Percentiles rank a stretch among this genome's conserved stretches.
These are phyloP conservation scores for Hyperopisus bebe DNA, from an alignment of 2,113 vertebrate genomes.

Conservation along the genomic window DNA sequence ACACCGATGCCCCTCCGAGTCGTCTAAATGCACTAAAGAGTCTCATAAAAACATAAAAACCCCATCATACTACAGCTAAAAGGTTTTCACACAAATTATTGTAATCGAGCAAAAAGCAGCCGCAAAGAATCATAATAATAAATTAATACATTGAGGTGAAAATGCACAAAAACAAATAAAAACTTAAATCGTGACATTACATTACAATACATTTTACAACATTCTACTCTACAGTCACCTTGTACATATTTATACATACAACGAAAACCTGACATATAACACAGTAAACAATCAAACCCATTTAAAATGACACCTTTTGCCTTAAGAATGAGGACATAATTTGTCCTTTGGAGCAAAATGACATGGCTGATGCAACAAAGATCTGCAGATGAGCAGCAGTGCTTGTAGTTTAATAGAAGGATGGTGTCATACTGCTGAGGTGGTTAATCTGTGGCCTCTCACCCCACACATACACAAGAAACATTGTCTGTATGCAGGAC, in stretches of 20 bases:
- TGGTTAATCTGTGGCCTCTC: neutral
- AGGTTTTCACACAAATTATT: neutral
- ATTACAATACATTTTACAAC: neutral
- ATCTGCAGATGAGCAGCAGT: neutral
- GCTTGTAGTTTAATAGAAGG: neutral
- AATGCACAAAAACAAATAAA: neutral
- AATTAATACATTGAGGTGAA: neutral
- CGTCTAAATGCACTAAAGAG: neutral
- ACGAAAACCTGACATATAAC: neutral
- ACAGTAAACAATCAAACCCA: neutral
- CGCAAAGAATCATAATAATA: neutral
- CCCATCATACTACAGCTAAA: neutral
- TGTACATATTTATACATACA: neutral
- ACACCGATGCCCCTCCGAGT: neutral
- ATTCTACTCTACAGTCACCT: neutral
- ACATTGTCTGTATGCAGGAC: neutral
- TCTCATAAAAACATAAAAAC: neutral
- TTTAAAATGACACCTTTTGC: neutral
- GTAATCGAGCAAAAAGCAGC: neutral
- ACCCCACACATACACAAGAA: neutral
- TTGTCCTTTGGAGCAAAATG: neutral
- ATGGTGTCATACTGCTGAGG: neutral
- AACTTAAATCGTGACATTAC: neutral
- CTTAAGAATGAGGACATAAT: neutral
- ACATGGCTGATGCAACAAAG: neutral